Conservation (phyloP, 2,797 vertebrate species). For the Gadopsis marmoratus region DNA sequence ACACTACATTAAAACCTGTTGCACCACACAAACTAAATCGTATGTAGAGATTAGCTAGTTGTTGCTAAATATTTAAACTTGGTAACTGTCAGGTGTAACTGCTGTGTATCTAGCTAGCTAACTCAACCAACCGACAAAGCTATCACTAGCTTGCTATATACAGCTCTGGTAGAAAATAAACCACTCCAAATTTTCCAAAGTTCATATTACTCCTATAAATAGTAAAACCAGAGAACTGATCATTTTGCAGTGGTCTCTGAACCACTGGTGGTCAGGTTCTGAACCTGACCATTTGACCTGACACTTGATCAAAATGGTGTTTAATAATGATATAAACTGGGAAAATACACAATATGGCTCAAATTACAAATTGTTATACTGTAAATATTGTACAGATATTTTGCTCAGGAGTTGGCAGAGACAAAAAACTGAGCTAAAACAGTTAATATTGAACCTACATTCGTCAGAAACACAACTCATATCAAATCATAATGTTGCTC, state of each 20-base stretch:
- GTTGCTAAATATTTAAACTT: background rate
- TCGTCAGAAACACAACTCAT: background rate
- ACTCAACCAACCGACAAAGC: background rate
- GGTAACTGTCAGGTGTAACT: background rate
- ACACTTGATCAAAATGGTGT: background rate
- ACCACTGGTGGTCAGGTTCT: too few species aligned
- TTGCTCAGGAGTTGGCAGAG: background rate
- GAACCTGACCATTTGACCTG: too few species aligned
- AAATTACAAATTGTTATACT: background rate
- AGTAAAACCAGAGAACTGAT: too few species aligned
- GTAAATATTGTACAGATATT: background rate
- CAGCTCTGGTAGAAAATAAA: too few species aligned
- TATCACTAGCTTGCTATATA: background rate
- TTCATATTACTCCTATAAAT: too few species aligned
- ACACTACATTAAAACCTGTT: background rate
- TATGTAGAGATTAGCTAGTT: background rate
- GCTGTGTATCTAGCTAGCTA: background rate
- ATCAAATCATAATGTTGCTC: background rate
- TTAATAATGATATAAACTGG: background rate
- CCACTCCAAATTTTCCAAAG: too few species aligned
- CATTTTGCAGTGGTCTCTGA: too few species aligned
- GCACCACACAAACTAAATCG: background rate
- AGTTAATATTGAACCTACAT: too few species aligned
- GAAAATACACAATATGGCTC: background rate
- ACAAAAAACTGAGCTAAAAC: background rate